Conservation (phyloP, 1,140 invertebrate species). For the Hylyphantes graminicola region DNA sequence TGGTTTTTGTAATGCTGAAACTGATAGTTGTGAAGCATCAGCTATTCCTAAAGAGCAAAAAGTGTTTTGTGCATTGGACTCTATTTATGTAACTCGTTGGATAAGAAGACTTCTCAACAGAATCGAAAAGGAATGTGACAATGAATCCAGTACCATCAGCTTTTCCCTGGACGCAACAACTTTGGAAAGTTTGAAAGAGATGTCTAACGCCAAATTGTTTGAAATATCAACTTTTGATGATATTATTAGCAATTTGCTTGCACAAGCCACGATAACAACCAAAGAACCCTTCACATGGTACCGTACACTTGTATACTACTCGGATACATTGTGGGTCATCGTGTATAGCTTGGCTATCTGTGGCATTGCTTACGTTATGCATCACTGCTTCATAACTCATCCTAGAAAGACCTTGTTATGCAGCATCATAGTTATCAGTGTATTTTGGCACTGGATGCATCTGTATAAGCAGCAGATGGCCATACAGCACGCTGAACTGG, state of each 20-base stretch:
- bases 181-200: neutral
- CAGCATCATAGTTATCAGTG: neutral
- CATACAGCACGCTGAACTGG: constrained; percentile 10
- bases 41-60: neutral
- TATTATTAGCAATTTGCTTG: neutral
- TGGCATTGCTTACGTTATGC: neutral
- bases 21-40: neutral
- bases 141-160: neutral
- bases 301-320: neutral
- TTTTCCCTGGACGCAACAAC: neutral
- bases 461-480: constrained; percentile 25
- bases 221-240: constrained; percentile 1
- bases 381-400: neutral
- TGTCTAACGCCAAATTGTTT: neutral
- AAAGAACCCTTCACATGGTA: neutral
- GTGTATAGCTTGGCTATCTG: neutral
- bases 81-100: constrained; percentile 26
- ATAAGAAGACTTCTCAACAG: constrained; percentile 2
- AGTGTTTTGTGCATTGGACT: neutral
- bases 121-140: constrained; percentile 1
- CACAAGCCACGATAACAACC: neutral
- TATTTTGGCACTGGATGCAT: constrained; percentile 29
- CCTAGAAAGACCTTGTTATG: neutral
- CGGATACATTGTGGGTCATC: neutral
- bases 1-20: neutral